Evolutionary conservation across 2,113 vertebrate species (phyloP).

Genomic region (Nothobranchius kuhntae): DNA sequence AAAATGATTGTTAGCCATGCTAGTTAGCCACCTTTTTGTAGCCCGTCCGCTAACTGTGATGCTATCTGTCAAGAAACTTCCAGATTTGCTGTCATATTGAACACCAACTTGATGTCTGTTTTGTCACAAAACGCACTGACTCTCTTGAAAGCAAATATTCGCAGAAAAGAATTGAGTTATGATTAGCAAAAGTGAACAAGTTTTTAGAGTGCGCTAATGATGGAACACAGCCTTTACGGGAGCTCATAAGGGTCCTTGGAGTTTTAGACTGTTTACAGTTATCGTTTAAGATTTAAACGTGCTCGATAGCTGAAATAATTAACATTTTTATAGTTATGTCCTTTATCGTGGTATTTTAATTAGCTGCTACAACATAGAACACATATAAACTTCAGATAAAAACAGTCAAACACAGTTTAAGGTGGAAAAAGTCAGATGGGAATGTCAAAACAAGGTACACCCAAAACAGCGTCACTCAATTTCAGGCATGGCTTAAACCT

Average conservation of each 20-base stretch:
- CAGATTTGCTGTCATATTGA: constrained; percentile 16
- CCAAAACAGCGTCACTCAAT: neutral
- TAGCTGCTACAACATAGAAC: neutral
- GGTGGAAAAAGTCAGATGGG: neutral
- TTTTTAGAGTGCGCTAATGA: constrained; percentile 9
- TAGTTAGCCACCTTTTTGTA: constrained; percentile 44
- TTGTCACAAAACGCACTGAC: neutral
- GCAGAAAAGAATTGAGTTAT: neutral
- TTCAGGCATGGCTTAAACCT: neutral
- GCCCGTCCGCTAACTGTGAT: constrained; percentile 46
- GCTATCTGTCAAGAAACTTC: constrained; percentile 60
- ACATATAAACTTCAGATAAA: too few relatives aligned
- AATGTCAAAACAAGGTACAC: neutral
- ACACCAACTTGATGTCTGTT: constrained; percentile 6
- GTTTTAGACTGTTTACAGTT: constrained; percentile 1
- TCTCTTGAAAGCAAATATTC: neutral
- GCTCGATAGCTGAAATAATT: neutral
- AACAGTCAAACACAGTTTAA: neutral
- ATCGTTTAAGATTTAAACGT: neutral
- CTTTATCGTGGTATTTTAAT: neutral
- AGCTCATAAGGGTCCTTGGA: constrained; percentile 15
- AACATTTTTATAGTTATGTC: too few relatives aligned
- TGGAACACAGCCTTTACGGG: neutral
- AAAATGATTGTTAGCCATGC: constrained; percentile 16
- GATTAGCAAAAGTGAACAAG: neutral